phyloP scores from a whole-genome alignment of 2,888 invertebrate species.

The Conistra vaccinii region DNA sequence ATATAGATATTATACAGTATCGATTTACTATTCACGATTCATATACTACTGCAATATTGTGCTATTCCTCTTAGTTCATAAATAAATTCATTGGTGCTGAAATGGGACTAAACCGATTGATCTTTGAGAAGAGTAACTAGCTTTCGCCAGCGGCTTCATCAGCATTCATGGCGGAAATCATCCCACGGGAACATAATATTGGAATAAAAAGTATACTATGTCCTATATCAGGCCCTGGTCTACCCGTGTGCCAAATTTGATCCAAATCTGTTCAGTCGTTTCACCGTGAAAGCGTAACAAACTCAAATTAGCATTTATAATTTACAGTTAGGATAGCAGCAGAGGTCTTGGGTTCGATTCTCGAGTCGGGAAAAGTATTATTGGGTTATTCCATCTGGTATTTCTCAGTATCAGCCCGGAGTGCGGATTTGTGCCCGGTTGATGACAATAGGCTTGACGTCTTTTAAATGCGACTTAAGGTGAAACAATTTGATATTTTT shows the following conservation, averaged over 20 bases:
- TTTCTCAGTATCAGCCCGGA: neutral
- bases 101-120: neutral
- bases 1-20: conserved; percentile 35
- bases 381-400: neutral
- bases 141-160: too few species aligned
- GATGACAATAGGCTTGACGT: neutral
- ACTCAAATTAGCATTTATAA: too few species aligned
- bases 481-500: too few species aligned
- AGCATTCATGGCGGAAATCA: too few species aligned
- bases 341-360: neutral
- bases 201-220: too few species aligned
- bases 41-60: conserved; percentile 18
- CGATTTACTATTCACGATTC: conserved; percentile 20
- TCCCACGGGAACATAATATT: too few species aligned
- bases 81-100: too few species aligned
- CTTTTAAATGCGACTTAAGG: neutral
- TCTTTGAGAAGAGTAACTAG: neutral
- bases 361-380: neutral
- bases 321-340: too few species aligned
- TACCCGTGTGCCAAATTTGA: too few species aligned
- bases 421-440: neutral
- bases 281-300: too few species aligned
- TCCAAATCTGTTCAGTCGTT: too few species aligned
- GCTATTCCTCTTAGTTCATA: neutral
- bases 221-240: too few species aligned